A percentile compares a stretch with the other conserved stretches of the same genome.
Evolutionary conservation across 2,888 invertebrate species (phyloP).

Genomic region (Scaptomyza parva): DNA sequence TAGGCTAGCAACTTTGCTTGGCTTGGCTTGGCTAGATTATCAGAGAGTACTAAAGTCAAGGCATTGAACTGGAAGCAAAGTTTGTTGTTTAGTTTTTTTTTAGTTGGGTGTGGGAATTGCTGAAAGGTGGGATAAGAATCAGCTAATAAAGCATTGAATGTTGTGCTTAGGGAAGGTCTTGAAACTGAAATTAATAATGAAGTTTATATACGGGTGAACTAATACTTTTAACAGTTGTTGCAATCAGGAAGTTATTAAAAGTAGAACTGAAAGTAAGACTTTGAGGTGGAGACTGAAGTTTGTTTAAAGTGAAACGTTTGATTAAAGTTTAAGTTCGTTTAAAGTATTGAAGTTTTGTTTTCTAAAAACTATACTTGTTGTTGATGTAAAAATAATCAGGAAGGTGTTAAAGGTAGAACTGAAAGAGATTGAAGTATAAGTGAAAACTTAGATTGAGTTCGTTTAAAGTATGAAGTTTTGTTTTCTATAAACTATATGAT

Average conservation of each 20-base stretch:
- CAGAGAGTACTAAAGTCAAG: constrained; percentile 17
- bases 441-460: too few relatives aligned
- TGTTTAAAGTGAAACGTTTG: not conserved
- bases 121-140: constrained; percentile 16
- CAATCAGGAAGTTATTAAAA: not conserved
- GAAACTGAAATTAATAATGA: not conserved
- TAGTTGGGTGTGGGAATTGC: constrained; percentile 13
- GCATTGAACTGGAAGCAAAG: constrained; percentile 44
- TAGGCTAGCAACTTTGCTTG: too few relatives aligned
- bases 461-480: too few relatives aligned
- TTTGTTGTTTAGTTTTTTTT: constrained; percentile 1
- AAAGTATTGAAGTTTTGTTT: not conserved
- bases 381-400: too few relatives aligned
- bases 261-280: too few relatives aligned
- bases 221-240: not conserved
- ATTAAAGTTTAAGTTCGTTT: not conserved
- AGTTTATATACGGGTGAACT: not conserved
- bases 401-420: too few relatives aligned
- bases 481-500: too few relatives aligned
- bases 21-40: constrained; percentile 21
- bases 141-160: not conserved
- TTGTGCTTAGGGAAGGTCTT: constrained; percentile 2
- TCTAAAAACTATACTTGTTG: too few relatives aligned
- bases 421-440: too few relatives aligned
- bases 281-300: accelerated